These are phyloP conservation scores for Apis cerana DNA, from an alignment of 1,140 invertebrate genomes.

Conservation along the genomic window DNA sequence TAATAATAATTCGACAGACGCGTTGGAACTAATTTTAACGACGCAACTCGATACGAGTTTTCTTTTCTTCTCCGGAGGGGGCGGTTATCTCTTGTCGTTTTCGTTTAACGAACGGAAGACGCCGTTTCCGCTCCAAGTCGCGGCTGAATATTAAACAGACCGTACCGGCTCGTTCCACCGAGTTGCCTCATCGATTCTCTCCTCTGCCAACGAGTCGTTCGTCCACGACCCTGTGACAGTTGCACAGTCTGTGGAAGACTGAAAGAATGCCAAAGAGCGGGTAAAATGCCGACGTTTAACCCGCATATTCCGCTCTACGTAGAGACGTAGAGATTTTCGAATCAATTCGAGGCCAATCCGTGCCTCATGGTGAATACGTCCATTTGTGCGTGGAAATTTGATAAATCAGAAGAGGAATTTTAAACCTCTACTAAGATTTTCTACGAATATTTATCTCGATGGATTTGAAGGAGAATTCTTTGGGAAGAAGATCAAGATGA, in stretches of 20 bases:
- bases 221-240: neutral
- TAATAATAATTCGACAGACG: too few species aligned
- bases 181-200: neutral
- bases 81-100: neutral
- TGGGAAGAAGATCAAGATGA: too few species aligned
- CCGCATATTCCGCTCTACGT: neutral
- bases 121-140: constrained; percentile 4
- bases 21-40: too few species aligned
- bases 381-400: neutral
- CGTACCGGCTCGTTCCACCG: neutral
- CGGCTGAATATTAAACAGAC: constrained; percentile 30
- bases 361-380: neutral
- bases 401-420: neutral
- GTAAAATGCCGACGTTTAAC: neutral
- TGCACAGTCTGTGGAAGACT: neutral
- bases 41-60: neutral
- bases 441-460: neutral
- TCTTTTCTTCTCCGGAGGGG: neutral
- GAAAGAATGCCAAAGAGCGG: constrained; percentile 6
- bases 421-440: neutral
- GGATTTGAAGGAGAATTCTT: neutral
- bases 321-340: neutral
- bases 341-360: neutral
- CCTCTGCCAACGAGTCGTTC: constrained; percentile 13
- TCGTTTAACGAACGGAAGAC: constrained; percentile 26